Evolutionary conservation across 2,113 vertebrate species (phyloP), one percentile per base, ranked within the genome.

Genomic region (Oryzias celebensis): DNA sequence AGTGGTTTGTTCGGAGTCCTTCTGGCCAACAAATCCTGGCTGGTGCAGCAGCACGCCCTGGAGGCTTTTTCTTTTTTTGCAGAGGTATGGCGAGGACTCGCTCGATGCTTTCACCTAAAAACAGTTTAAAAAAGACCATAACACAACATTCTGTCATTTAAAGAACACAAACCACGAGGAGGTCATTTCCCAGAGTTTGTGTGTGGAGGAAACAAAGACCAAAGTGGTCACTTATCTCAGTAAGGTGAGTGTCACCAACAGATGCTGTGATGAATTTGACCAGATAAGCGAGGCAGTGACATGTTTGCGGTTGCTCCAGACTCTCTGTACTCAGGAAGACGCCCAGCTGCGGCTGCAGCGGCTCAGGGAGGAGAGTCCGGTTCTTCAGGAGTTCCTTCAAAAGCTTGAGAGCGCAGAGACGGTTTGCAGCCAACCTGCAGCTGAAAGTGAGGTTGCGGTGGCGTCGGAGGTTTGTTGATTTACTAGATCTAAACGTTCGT

Each of bases 51-150:
- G 31, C 95, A 95, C 0, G 65, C 94, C 0, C 52, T 98, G 72
- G 96, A 98, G 78, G 94, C 94, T 0, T 98, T 98, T 77, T 94
- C 93, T 22, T 85, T 63, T 1, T 99, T 98, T 90, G 96, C 95
- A 58, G 94, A 97, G 94, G 97, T 97, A 82, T 73, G 70, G 42
- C 14, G 46, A 31, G 2, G 26, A 31, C 36, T 6, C 8, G 1
- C 4, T 1, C 3, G 3, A 4, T 22, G 17, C 13, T 16, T 0
- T 51, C 7, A 13, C 48, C 63, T 65, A 3, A 60, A 17, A 45
- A 22, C 5, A 0, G 31, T 53, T 48, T 0, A 48, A 22, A 3
- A 42, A 12, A 48, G 3, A 49, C 7, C 5, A 6, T 18, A 17
- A 63, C 45, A 6, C 65, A 13, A 54, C 74, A 55, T 82, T 65